phyloP scores from a whole-genome alignment of 2,113 vertebrate genomes.

The Channa maculata region DNA sequence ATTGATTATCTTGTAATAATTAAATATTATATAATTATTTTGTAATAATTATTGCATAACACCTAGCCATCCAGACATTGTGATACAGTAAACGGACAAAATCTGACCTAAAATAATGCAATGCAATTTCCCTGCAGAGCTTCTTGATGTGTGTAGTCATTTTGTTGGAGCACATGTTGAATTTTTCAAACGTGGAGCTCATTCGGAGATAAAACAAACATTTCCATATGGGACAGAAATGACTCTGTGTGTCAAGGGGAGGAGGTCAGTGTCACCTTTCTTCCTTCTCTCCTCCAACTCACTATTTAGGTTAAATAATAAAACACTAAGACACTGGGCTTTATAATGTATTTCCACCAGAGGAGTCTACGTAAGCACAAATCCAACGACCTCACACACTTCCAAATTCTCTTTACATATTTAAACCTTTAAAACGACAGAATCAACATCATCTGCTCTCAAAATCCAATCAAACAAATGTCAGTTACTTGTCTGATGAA shows the following conservation, averaged over 20 bases:
- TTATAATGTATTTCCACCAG: neutral
- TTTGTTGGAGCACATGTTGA: conserved; percentile 29
- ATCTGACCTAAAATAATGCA: neutral
- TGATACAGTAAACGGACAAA: neutral
- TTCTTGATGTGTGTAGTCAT: neutral
- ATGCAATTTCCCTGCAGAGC: conserved; percentile 10
- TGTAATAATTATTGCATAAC: neutral
- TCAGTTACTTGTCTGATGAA: conserved; percentile 44
- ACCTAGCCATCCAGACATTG: neutral
- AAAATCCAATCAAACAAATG: conserved; percentile 41
- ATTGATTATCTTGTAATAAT: too few relatives aligned
- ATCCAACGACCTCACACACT: neutral
- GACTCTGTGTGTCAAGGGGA: neutral
- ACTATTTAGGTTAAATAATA: too few relatives aligned
- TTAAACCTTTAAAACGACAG: neutral
- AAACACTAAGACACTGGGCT: too few relatives aligned
- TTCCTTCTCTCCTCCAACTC: conserved; percentile 8
- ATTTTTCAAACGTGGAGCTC: conserved; percentile 2
- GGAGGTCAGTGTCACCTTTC: neutral
- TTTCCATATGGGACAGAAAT: conserved; percentile 26
- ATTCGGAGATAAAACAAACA: conserved; percentile 30
- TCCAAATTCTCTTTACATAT: neutral
- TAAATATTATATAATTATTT: too few relatives aligned
- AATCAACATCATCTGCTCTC: conserved; percentile 27
- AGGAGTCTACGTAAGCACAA: conserved; percentile 6